Percentiles rank a stretch among this genome's conserved stretches.
Conservation (phyloP, 2,888 invertebrate species). For the Phyto melanocephala region DNA sequence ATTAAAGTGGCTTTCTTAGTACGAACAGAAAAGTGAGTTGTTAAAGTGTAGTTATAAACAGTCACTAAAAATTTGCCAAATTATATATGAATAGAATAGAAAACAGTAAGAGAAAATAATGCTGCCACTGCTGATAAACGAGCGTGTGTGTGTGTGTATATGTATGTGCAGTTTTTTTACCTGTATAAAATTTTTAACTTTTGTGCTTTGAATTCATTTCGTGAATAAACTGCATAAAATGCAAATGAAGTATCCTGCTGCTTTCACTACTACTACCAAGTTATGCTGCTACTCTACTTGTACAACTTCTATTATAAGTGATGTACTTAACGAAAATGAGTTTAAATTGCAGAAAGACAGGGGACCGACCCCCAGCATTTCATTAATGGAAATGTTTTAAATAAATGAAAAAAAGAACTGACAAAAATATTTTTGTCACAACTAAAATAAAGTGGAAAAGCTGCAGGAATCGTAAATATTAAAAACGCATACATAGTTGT, state of each 20-base stretch:
- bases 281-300: neutral
- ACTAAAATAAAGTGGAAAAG: neutral
- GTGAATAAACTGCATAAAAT: slow-evolving; percentile 48
- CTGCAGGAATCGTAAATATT: neutral
- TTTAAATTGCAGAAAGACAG: slow-evolving; percentile 13
- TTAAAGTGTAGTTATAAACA: slow-evolving; percentile 52
- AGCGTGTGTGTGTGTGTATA: neutral
- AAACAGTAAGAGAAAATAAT: slow-evolving; percentile 10
- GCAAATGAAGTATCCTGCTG: slow-evolving; percentile 50
- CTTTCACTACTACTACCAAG: neutral
- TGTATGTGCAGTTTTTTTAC: slow-evolving; percentile 11
- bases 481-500: neutral
- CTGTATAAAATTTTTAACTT: slow-evolving; percentile 31
- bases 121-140: neutral
- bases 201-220: slow-evolving; percentile 49
- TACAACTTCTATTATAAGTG: slow-evolving; percentile 27
- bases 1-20: slow-evolving; percentile 11
- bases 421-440: slow-evolving; percentile 21
- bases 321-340: slow-evolving; percentile 45
- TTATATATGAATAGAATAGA: slow-evolving; percentile 42
- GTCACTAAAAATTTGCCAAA: slow-evolving; percentile 53
- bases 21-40: neutral
- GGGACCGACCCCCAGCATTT: slow-evolving; percentile 4
- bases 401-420: neutral
- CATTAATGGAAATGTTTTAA: neutral